These are phyloP conservation scores for Hydractinia symbiolongicarpus DNA, from an alignment of 30 jellyfish, hydroid and myxozoan genomes.

Conservation along the genomic window DNA sequence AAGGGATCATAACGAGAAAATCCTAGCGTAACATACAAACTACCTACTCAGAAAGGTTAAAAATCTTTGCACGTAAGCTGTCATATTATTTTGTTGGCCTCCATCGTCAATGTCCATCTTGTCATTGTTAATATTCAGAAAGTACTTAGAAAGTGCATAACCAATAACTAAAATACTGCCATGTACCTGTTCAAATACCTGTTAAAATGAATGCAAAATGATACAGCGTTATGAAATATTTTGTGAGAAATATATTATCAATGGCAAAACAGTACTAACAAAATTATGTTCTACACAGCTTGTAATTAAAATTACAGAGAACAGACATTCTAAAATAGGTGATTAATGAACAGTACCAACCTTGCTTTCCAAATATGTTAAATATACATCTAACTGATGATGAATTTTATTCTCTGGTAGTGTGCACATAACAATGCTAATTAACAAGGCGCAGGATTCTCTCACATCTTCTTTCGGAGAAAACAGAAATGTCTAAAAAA, in stretches of 20 bases:
- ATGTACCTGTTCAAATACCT: constrained; percentile 30
- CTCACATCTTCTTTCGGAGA: constrained; percentile 70
- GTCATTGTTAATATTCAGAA: neutral
- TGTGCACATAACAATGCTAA: constrained; percentile 53
- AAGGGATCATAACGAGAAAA: too few relatives aligned
- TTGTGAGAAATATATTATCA: too few relatives aligned
- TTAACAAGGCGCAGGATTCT: constrained; percentile 36
- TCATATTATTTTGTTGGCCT: too few relatives aligned
- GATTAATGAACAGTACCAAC: neutral
- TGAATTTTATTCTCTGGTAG: neutral
- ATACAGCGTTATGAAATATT: too few relatives aligned
- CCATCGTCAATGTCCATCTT: neutral
- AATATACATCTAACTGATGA: neutral
- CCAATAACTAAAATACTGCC: constrained; percentile 13
- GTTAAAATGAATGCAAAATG: neutral
- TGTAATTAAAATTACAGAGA: too few relatives aligned
- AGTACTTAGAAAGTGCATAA: neutral
- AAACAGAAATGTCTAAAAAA: constrained; percentile 35
- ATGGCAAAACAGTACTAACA: too few relatives aligned
- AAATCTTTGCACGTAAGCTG: too few relatives aligned
- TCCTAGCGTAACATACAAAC: too few relatives aligned
- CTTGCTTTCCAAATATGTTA: constrained; percentile 4
- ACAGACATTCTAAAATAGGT: too few relatives aligned
- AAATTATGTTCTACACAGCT: too few relatives aligned
- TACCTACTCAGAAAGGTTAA: too few relatives aligned